Conservation (phyloP, 2,888 invertebrate species). For the Polydrusus tereticollis region DNA sequence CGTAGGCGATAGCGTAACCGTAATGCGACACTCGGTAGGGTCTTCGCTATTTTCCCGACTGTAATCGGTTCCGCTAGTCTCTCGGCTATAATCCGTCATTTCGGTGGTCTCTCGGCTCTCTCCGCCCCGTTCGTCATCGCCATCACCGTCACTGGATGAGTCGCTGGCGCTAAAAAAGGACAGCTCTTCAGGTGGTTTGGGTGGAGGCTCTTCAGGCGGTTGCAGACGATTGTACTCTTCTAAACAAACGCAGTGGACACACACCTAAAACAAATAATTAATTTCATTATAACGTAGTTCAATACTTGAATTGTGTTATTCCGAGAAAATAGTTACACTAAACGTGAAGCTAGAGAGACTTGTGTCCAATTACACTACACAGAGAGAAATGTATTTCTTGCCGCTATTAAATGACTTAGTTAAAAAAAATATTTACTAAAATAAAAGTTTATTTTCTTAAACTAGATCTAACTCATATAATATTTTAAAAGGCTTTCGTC, state of each 20-base stretch:
- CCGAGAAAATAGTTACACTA: too few species aligned
- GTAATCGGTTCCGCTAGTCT: constrained; percentile 38
- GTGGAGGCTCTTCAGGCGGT: constrained; percentile 64
- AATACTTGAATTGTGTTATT: too few species aligned
- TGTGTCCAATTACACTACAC: too few species aligned
- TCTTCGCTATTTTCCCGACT: constrained; percentile 44
- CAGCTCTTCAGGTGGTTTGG: constrained; percentile 56
- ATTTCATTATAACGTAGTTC: too few species aligned
- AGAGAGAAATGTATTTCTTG: too few species aligned
- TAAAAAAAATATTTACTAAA: too few species aligned
- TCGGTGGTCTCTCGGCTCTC: constrained; percentile 38
- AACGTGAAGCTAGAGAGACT: too few species aligned
- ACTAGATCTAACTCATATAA: too few species aligned
- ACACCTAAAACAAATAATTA: constrained; percentile 66
- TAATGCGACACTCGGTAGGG: constrained; percentile 72
- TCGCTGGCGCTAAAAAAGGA: constrained; percentile 67
- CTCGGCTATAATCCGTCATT: constrained; percentile 36
- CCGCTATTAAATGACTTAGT: too few species aligned
- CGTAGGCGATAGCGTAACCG: constrained; percentile 73
- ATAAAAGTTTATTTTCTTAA: too few species aligned
- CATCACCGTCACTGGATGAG: constrained; percentile 66
- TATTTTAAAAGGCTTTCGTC: too few species aligned
- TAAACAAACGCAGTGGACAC: constrained; percentile 83
- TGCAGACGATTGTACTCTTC: constrained; percentile 78
- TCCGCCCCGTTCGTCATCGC: constrained; percentile 34